A percentile compares a stretch with the other conserved stretches of the same genome.
phyloP scores from a whole-genome alignment of 2,888 invertebrate genomes.

The Drosophila hamatofila region DNA sequence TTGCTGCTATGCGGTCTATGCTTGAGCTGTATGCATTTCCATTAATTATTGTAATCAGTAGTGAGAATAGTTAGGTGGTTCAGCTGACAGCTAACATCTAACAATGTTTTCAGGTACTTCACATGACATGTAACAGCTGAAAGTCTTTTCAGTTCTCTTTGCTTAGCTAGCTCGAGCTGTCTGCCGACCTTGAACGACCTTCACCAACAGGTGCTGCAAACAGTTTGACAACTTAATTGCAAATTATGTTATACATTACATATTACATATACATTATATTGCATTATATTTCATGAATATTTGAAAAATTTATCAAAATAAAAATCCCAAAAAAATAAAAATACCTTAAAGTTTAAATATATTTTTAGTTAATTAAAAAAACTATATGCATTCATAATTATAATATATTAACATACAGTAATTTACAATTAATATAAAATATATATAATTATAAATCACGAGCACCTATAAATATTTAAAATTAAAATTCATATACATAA shows the following conservation, averaged over 20 bases:
- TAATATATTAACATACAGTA: too few species aligned
- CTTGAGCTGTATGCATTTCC: slow-evolving; percentile 33
- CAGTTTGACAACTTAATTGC: not conserved
- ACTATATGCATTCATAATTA: too few species aligned
- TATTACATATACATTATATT: too few species aligned
- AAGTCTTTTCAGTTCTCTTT: slow-evolving; percentile 1
- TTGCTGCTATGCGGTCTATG: slow-evolving; percentile 43
- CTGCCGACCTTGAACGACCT: slow-evolving; percentile 5
- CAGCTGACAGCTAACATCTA: not conserved
- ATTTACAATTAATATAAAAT: too few species aligned
- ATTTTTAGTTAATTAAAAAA: too few species aligned
- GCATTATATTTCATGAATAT: too few species aligned
- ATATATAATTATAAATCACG: too few species aligned
- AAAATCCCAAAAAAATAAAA: too few species aligned
- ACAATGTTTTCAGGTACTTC: not conserved
- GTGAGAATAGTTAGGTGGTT: not conserved
- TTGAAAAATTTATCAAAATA: too few species aligned
- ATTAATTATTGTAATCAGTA: slow-evolving; percentile 51
- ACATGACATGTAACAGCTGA: not conserved
- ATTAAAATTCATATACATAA: not conserved
- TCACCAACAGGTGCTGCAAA: not conserved
- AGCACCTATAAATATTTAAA: too few species aligned
- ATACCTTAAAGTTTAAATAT: too few species aligned
- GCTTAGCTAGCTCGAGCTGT: not conserved
- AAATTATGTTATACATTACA: too few species aligned